Conservation (phyloP, 1,140 invertebrate genomes). For the Steinernema feltiae region DNA sequence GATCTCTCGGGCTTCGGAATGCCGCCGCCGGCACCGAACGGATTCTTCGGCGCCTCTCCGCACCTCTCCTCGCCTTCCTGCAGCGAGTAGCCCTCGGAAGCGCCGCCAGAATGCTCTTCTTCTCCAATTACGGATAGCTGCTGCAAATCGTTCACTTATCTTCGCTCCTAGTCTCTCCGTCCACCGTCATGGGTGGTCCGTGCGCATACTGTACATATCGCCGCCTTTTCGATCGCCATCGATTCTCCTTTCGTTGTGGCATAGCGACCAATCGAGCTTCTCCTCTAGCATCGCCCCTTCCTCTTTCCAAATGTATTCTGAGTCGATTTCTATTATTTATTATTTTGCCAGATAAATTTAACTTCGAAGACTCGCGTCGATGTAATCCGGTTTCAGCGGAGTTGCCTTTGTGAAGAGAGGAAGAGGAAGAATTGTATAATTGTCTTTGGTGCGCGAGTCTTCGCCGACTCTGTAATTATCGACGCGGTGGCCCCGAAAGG, state of each 20-base stretch:
- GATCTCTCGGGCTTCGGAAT: conserved; percentile 5
- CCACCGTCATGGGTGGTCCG: not conserved
- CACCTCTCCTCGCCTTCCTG: not conserved
- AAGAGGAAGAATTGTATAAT: not conserved
- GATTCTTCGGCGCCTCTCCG: conserved; percentile 4
- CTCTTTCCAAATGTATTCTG: not conserved
- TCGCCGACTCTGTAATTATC: not conserved
- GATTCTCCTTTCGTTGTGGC: not conserved
- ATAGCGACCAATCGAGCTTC: not conserved
- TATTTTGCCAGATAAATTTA: conserved; percentile 4
- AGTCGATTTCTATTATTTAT: conserved; percentile 15
- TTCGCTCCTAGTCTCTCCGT: not conserved
- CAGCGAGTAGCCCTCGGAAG: not conserved
- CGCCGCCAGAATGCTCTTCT: not conserved
- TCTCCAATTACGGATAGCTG: not conserved
- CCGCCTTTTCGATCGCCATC: conserved; percentile 1
- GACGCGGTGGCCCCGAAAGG: not conserved
- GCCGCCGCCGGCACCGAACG: not conserved
- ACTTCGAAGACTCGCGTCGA: not conserved
- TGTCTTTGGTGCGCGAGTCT: not conserved
- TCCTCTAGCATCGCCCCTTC: not conserved
- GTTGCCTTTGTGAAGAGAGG: not conserved
- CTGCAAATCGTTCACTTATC: not conserved
- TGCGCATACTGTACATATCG: not conserved
- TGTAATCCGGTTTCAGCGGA: not conserved